These are phyloP conservation scores for Morpho deidamia DNA, from an alignment of 2,888 invertebrate genomes.

Conservation along the genomic window DNA sequence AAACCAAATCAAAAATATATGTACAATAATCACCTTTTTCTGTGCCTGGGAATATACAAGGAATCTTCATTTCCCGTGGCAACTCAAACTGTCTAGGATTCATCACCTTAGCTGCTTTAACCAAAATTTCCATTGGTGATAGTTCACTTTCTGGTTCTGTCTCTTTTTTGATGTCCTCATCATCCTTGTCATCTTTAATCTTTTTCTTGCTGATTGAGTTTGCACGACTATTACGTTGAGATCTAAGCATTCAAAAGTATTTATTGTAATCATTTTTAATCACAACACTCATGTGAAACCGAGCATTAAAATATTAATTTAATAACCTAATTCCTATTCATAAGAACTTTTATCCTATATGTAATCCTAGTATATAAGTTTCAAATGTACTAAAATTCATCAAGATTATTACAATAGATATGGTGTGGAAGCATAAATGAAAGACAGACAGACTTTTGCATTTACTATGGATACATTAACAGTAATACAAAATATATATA, in stretches of 20 bases:
- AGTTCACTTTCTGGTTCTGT: slow-evolving; percentile 31
- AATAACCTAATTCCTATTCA: no score
- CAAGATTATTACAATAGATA: no score
- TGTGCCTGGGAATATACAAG: slow-evolving; percentile 88
- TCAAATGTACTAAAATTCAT: no score
- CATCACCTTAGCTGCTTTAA: slow-evolving; percentile 88
- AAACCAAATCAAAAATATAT: no score
- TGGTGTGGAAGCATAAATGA: no score
- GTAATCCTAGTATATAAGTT: no score
- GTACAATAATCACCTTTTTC: slow-evolving; percentile 81
- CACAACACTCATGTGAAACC: no score
- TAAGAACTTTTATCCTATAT: no score
- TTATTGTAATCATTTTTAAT: no score
- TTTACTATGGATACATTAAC: no score
- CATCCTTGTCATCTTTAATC: slow-evolving; percentile 40
- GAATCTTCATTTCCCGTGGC: slow-evolving; percentile 87
- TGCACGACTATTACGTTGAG: slow-evolving; percentile 33
- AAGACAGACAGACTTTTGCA: background rate
- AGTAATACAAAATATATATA: no score
- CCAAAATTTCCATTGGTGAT: slow-evolving; percentile 86
- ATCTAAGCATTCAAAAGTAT: background rate
- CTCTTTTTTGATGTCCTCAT: slow-evolving; percentile 35
- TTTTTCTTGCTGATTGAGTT: slow-evolving; percentile 50
- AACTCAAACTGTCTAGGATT: slow-evolving; percentile 95
- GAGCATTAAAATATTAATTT: no score